Evolutionary conservation across 2,888 invertebrate species (phyloP), one percentile per base, ranked within the genome.

Genomic region (Holacanthella duospinosa): DNA sequence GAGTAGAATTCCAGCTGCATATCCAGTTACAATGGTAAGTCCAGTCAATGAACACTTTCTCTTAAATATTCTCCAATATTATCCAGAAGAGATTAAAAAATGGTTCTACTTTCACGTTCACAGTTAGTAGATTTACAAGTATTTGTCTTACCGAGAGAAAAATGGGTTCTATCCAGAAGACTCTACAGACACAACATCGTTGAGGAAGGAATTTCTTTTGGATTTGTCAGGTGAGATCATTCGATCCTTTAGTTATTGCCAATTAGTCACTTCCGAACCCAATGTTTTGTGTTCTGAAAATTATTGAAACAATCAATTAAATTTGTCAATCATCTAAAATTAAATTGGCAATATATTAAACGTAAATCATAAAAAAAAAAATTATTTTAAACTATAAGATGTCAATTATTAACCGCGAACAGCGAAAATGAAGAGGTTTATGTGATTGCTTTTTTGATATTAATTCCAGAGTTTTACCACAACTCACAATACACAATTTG

Each of bases 111-210:
- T n/a, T n/a, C n/a, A n/a, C n/a, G n/a, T n/a, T n/a, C n/a, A 36
- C 75, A 80, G 80, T 74, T 80, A 73, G 77, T 78, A 60, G 80
- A 80, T 70, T 73, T 80, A 25, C 80, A 80, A 74, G 77, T 80
- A 48, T 80, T 80, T 74, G 75, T 79, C 53, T 77, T 80, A 26
- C 80, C 80, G 19, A 74, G 77, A 64, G 78, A 79, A 59, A 76
- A 80, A 66, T 80, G 80, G 80, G 75, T 78, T 61, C 77, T 78
- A 43, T 75, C 76, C 55, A 75, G 79, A 68, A 76, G 79, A 71
- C 77, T 80, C 69, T 78, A 80, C 66, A 75, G 78, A 68, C 79
- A 79, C 71, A 76, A 78, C 68, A 76, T 78, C 56, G 77, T 79
- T 43, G 77, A 77, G 59, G 78, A 79, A 64, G 78, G 79, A 6